Evolutionary conservation across 2,888 invertebrate genomes (phyloP).

Genomic region (Stegophylla sp.): DNA sequence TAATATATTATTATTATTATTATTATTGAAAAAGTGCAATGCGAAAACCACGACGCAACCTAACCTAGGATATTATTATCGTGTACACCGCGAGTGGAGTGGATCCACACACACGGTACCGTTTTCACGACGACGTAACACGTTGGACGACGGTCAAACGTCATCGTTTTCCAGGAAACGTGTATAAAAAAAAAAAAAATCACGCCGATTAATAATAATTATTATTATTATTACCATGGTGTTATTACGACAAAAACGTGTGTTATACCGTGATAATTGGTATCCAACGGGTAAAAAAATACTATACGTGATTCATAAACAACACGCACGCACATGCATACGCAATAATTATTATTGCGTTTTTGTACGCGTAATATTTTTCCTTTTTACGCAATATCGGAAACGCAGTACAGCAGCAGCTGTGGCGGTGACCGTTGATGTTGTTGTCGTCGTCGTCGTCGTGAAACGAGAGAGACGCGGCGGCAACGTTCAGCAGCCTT

Average conservation of each 20-base stretch:
- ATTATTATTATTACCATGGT: background rate
- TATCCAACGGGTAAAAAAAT: background rate
- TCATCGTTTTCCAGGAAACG: constrained; percentile 25
- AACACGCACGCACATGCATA: background rate
- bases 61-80: no score
- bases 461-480: background rate
- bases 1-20: no score
- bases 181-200: background rate
- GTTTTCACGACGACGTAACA: background rate
- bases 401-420: constrained; percentile 18
- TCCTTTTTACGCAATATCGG: constrained; percentile 56
- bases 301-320: constrained; percentile 12
- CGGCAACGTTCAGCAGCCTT: constrained; percentile 23
- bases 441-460: constrained; percentile 26
- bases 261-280: background rate
- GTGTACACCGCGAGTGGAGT: background rate
- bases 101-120: background rate
- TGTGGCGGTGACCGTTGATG: background rate
- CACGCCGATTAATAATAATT: background rate
- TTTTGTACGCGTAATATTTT: constrained; percentile 55
- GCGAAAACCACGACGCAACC: no score
- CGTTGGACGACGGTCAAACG: background rate
- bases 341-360: constrained; percentile 52
- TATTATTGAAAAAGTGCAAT: no score
- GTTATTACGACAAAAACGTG: no score